Percentiles rank a stretch among this genome's conserved stretches.
Conservation (phyloP, 1,140 invertebrate species). For the Harpegnathos saltator region DNA sequence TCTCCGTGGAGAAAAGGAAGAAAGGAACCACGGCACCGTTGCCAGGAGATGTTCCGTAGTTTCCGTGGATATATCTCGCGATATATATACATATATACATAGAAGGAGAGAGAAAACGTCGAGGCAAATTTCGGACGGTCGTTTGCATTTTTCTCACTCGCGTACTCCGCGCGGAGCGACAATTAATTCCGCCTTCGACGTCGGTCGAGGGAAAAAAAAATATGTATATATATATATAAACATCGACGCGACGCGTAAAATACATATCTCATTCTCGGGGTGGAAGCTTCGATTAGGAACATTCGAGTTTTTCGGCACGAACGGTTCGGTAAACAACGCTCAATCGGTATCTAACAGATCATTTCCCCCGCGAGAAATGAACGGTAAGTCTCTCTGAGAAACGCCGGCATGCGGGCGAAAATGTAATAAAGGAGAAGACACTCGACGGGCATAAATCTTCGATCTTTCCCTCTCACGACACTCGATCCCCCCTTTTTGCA, state of each 20-base stretch:
- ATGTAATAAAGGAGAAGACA: conserved; percentile 56
- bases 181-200: background rate
- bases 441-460: conserved; percentile 52
- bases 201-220: background rate
- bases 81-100: background rate
- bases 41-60: background rate
- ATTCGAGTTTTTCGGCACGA: conserved; percentile 30
- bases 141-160: background rate
- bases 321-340: conserved; percentile 47
- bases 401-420: conserved; percentile 39
- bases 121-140: background rate
- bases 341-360: conserved; percentile 43
- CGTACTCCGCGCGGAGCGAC: background rate
- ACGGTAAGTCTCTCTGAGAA: conserved; percentile 26
- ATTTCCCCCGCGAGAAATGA: conserved; percentile 35
- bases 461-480: conserved; percentile 41
- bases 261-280: background rate
- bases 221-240: no score
- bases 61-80: background rate
- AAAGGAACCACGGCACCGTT: background rate
- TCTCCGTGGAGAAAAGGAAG: conserved; percentile 23
- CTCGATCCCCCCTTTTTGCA: background rate
- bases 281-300: background rate
- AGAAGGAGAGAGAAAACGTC: no score
- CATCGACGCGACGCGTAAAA: background rate